Conservation (phyloP, 2,888 invertebrate species). For the Pinctada fucata region DNA sequence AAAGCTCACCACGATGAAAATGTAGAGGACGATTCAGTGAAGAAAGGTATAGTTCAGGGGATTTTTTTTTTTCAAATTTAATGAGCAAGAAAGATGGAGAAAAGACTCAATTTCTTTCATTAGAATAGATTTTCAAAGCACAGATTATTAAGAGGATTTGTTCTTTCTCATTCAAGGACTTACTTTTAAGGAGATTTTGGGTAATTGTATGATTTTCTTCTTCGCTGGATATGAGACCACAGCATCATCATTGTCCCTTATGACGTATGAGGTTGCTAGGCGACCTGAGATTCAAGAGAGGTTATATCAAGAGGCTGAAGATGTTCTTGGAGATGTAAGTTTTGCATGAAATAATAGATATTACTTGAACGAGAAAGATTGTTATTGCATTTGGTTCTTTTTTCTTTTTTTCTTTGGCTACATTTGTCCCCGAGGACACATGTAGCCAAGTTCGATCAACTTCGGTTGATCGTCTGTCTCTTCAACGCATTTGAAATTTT, state of each 20-base stretch:
- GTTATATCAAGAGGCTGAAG: not conserved
- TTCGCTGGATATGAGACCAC: slow-evolving; percentile 15
- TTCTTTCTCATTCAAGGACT: not conserved
- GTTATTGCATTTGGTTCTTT: too few relatives aligned
- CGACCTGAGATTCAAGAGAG: slow-evolving; percentile 2
- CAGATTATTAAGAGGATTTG: not conserved
- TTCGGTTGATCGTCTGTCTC: too few relatives aligned
- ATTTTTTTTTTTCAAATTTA: not conserved
- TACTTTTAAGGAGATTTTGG: slow-evolving; percentile 3
- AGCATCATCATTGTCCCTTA: not conserved
- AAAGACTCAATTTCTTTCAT: not conserved
- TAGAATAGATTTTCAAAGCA: not conserved
- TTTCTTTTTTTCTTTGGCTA: too few relatives aligned
- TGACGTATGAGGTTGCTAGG: not conserved
- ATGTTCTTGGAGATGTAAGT: slow-evolving; percentile 2
- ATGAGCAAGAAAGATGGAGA: not conserved
- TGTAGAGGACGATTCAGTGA: not conserved
- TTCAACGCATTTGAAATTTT: too few relatives aligned
- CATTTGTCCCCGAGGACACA: too few relatives aligned
- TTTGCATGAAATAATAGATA: too few relatives aligned
- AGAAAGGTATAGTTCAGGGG: not conserved
- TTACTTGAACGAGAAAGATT: too few relatives aligned
- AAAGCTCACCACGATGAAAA: too few relatives aligned
- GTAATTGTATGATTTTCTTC: slow-evolving; percentile 9
- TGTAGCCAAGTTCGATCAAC: too few relatives aligned